Conservation (phyloP, 2,888 invertebrate genomes). For the Odontocerum albicorne region DNA sequence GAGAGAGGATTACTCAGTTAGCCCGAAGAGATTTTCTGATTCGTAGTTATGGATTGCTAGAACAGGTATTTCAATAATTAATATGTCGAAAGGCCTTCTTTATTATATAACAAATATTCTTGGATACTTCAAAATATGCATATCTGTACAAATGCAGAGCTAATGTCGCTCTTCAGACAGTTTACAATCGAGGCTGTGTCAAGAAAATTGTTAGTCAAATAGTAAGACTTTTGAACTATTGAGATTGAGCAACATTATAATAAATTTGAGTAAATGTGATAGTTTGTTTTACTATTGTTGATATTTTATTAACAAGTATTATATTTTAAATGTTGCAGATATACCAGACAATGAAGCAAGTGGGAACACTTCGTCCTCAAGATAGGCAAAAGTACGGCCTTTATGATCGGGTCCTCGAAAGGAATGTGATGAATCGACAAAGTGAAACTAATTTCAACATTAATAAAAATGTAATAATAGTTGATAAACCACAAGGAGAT, state of each 20-base stretch:
- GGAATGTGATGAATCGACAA: conserved; percentile 8
- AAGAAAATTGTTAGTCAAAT: no score
- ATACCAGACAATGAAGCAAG: conserved; percentile 68
- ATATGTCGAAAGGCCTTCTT: conserved; percentile 1
- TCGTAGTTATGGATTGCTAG: conserved; percentile 68
- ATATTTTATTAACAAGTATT: not conserved
- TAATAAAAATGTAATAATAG: no score
- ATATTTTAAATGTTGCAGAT: conserved; percentile 45
- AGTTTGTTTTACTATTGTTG: no score
- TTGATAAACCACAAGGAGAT: not conserved
- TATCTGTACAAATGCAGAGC: no score
- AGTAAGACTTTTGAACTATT: no score
- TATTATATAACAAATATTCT: no score
- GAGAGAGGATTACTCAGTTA: conserved; percentile 64
- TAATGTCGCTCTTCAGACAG: no score
- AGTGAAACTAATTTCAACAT: no score
- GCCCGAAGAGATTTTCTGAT: conserved; percentile 71
- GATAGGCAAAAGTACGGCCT: conserved; percentile 65
- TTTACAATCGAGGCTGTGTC: no score
- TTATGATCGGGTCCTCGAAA: conserved; percentile 13
- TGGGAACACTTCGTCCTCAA: conserved; percentile 64
- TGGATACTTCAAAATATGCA: no score
- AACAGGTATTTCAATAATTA: conserved; percentile 51
- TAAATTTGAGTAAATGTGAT: no score
- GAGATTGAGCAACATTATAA: no score